Conservation (phyloP, 2,113 vertebrate species). For the Tychaedon coryphoeus region DNA sequence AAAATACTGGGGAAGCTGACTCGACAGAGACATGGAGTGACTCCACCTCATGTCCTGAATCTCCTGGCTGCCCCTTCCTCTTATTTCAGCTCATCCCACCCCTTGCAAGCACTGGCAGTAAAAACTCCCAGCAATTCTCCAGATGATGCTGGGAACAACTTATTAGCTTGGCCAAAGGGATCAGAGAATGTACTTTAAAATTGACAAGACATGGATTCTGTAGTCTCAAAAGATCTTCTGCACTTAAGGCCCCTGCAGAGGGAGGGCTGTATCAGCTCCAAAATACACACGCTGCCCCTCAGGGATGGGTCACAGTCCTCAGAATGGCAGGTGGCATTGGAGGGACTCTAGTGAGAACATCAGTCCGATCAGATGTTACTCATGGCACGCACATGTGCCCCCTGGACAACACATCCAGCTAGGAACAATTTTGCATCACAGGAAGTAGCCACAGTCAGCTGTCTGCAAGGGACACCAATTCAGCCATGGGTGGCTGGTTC, state of each 20-base stretch:
- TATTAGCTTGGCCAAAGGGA: slow-evolving; percentile 26
- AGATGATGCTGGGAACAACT: slow-evolving; percentile 6
- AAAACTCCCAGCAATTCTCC: slow-evolving; percentile 12
- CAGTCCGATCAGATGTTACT: neutral
- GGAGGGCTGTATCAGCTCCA: slow-evolving; percentile 33
- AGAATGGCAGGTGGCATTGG: slow-evolving; percentile 50
- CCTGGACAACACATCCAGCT: slow-evolving; percentile 3
- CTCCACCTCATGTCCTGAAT: slow-evolving; percentile 51
- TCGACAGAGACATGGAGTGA: slow-evolving; percentile 56
- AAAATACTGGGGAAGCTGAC: slow-evolving; percentile 41
- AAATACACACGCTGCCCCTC: slow-evolving; percentile 29
- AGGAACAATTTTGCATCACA: neutral
- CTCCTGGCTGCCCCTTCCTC: slow-evolving; percentile 21
- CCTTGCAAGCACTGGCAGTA: neutral
- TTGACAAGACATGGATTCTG: neutral
- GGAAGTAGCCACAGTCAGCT: neutral
- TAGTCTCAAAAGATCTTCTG: neutral
- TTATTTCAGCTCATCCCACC: slow-evolving; percentile 32
- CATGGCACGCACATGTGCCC: neutral
- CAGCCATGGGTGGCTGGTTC: slow-evolving; percentile 36
- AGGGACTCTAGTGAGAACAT: slow-evolving; percentile 32
- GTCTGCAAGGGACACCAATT: neutral
- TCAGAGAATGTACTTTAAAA: neutral
- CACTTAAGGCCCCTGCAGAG: neutral
- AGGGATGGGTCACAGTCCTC: slow-evolving; percentile 54